These are phyloP conservation scores for Sepiola atlantica DNA, from an alignment of 2,888 invertebrate genomes.

Conservation along the genomic window DNA sequence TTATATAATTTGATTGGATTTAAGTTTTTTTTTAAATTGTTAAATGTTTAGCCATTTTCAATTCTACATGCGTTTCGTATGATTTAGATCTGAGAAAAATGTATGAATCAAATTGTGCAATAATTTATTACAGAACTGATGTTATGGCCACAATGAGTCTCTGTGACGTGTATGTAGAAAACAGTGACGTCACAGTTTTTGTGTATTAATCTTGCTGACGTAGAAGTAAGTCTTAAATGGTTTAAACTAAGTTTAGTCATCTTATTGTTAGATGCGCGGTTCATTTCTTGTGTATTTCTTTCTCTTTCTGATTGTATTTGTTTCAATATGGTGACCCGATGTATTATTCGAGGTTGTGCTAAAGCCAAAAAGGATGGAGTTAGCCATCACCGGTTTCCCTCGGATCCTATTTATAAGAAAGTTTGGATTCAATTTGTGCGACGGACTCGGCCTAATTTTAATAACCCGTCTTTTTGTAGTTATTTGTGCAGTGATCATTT, in stretches of 20 bases:
- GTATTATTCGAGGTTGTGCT: background rate
- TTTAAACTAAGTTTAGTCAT: background rate
- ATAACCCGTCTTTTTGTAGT: background rate
- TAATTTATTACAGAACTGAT: too few species aligned
- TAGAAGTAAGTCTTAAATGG: constrained; percentile 33
- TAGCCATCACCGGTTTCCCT: background rate
- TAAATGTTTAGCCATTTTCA: too few species aligned
- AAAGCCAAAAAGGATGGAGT: background rate
- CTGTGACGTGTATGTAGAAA: background rate
- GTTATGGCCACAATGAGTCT: background rate
- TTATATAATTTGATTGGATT: too few species aligned
- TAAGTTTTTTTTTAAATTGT: too few species aligned
- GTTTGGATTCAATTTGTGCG: constrained; percentile 35
- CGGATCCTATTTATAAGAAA: background rate
- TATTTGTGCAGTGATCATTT: constrained; percentile 36
- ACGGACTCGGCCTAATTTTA: background rate
- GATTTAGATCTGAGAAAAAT: too few species aligned
- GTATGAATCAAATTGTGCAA: too few species aligned
- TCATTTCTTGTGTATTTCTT: background rate
- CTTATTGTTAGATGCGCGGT: too few species aligned
- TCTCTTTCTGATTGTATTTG: background rate
- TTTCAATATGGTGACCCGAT: background rate
- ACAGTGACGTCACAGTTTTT: background rate
- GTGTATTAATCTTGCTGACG: background rate
- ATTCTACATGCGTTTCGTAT: too few species aligned